These are phyloP conservation scores for Antheraea assamensis DNA, from an alignment of 2,888 invertebrate genomes.

Conservation along the genomic window DNA sequence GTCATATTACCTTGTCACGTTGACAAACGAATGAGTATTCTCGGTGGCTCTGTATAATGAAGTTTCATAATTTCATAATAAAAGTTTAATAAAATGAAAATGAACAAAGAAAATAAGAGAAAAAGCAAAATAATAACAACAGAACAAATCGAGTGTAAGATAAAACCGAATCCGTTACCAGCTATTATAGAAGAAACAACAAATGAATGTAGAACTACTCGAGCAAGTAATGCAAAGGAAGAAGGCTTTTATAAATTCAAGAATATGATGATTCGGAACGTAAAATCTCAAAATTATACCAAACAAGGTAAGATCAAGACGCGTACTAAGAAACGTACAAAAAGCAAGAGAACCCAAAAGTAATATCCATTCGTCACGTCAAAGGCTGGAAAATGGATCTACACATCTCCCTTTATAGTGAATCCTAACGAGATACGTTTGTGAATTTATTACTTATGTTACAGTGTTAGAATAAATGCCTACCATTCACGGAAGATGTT, in stretches of 20 bases:
- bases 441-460: constrained; percentile 40
- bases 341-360: constrained; percentile 43
- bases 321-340: constrained; percentile 41
- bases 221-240: constrained; percentile 53
- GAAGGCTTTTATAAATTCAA: constrained; percentile 61
- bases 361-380: constrained; percentile 47
- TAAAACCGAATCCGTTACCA: constrained; percentile 31
- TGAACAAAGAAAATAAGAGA: constrained; percentile 44
- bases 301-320: constrained; percentile 37
- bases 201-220: constrained; percentile 34
- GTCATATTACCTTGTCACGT: constrained; percentile 20
- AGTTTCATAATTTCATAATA: constrained; percentile 26
- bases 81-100: constrained; percentile 31
- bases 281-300: constrained; percentile 41
- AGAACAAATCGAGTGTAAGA: constrained; percentile 35
- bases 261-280: constrained; percentile 55
- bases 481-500: constrained; percentile 27
- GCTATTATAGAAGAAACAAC: constrained; percentile 22
- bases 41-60: constrained; percentile 39
- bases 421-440: constrained; percentile 43
- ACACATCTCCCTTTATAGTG: constrained; percentile 32
- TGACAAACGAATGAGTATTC: constrained; percentile 39
- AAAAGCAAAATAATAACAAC: constrained; percentile 38
- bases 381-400: constrained; percentile 24
- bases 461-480: constrained; percentile 44